Base-by-base conservation (phyloP, 2,888 invertebrate species). In the Phaonia tiefii region DNA sequence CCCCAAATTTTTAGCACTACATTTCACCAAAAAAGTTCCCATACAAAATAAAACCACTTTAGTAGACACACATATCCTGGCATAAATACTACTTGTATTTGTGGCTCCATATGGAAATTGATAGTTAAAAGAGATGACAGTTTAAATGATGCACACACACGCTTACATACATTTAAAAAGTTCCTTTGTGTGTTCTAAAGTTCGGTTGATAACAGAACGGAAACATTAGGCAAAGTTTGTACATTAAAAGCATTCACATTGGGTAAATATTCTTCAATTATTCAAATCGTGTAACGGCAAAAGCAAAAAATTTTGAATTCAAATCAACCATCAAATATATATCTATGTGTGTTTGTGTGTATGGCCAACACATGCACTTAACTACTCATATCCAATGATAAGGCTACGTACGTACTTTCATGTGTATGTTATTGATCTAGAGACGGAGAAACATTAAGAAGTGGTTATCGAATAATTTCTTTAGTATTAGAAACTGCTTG, bases 221-320 rank as follows among this genome's bases (percentile, higher is more conserved):
- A 51, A 8, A 22, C 54, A 54, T 44, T 44, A 22, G 22, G 25
- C 22, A 22, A 13, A 54, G 25, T 13, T 22, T 51, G 22, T 54
- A 13, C 25, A 54, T 54, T 54, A 22, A 54, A 54, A 25, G 10
- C 54, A 54, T 54, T 31, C 25, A 54, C 54, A 22, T 22, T 25
- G 25, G 54, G 54, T 54, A 54, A 54, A 54, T 25, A 54, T 54
- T 54, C 54, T 11, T 54, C 54, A 25, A 25, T 54, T 54, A 54
- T 54, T 54, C 54, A 54, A 54, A 54, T 54, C 54, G 25, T 54
- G 54, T 54, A 54, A 54, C 54, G 22, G 25, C 5, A 11, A 54
- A 54, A 25, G 22, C 54, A 54, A 54, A 54, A n/a, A 54, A 54
- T 54, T 22, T 54, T 54, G 54, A 22, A 54, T 54, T 54, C 54